Conservation (phyloP, 2,113 vertebrate species). For the Oreochromis aureus region DNA sequence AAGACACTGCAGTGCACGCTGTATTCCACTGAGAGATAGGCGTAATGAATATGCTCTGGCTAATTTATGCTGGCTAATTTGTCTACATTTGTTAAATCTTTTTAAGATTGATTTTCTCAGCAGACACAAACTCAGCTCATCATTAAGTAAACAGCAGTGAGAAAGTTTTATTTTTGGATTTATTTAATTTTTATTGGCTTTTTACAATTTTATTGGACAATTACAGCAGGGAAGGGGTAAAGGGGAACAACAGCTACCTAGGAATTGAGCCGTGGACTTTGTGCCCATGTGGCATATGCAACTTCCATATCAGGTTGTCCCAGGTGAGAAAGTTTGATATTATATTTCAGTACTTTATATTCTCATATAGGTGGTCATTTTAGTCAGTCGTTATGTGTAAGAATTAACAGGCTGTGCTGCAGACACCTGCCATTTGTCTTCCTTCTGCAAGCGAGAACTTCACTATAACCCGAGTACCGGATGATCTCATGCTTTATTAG, state of each 20-base stretch:
- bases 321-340: not conserved
- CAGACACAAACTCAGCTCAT: slow-evolving; percentile 39
- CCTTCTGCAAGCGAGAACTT: slow-evolving; percentile 21
- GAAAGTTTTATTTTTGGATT: not conserved
- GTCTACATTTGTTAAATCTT: slow-evolving; percentile 56
- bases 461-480: slow-evolving; percentile 22
- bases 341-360: slow-evolving; percentile 29
- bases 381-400: slow-evolving; percentile 9
- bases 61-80: slow-evolving; percentile 65
- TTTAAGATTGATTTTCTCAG: slow-evolving; percentile 59
- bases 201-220: not conserved
- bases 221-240: not conserved
- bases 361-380: slow-evolving; percentile 5
- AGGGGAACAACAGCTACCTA: not conserved
- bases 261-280: not conserved
- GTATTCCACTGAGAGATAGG: slow-evolving; percentile 40
- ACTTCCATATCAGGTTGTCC: not conserved
- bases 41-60: slow-evolving; percentile 56
- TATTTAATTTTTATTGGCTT: not conserved
- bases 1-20: slow-evolving; percentile 44
- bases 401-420: slow-evolving; percentile 32
- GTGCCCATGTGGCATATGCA: not conserved
- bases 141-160: slow-evolving; percentile 33
- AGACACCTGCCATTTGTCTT: slow-evolving; percentile 52
- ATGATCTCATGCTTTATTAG: slow-evolving; percentile 54